Evolutionary conservation across 2,113 vertebrate species (phyloP), one percentile per base, ranked within the genome.

Genomic region (Danionella cerebrum): DNA sequence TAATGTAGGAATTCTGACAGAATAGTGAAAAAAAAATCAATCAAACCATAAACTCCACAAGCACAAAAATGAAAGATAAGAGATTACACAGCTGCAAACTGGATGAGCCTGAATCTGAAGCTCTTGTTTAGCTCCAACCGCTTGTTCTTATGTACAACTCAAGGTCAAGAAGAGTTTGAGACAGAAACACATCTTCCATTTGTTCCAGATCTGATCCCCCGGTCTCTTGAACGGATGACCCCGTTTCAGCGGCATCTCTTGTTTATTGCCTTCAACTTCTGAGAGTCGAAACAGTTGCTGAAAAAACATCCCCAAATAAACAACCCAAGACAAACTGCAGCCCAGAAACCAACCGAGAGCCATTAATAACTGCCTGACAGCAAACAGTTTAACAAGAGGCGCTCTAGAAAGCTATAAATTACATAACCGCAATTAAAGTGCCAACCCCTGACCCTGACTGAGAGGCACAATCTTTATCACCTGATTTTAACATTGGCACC

Each of bases 361-460:
- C 68, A 71, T 70, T 51, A 73, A 67, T 70, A 64, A 55, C 72
- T 48, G 52, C 57, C 25, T 54, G 54, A 57, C 57, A 55, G 69
- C 65, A 58, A 71, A 72, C 54, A 76, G 66, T 71, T 78, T 66
- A 70, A 59, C 48, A 44, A 59, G 47, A 70, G 62, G 80, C 77
- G 18, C 29, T 63, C 80, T 82, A 62, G 77, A 65, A 79, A 77
- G 72, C 80, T 85, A 89, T 89, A 89, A 87, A 89, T 90, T 84
- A 87, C 83, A 84, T 78, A 84, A 86, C 76, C 75, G 86, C 85
- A 86, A 87, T 89, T 85, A 88, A 89, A 89, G 83, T 86, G 89
- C 85, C 83, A 84, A 89, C 87, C 87, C 84, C 78, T 90, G 87
- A 90, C 89, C 89, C 87, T 84, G 86, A 77, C 84, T 76, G 83